A percentile compares a stretch with the other conserved stretches of the same genome.
Evolutionary conservation across 2,797 vertebrate species (phyloP).

Genomic region (Gobio occitaniae): DNA sequence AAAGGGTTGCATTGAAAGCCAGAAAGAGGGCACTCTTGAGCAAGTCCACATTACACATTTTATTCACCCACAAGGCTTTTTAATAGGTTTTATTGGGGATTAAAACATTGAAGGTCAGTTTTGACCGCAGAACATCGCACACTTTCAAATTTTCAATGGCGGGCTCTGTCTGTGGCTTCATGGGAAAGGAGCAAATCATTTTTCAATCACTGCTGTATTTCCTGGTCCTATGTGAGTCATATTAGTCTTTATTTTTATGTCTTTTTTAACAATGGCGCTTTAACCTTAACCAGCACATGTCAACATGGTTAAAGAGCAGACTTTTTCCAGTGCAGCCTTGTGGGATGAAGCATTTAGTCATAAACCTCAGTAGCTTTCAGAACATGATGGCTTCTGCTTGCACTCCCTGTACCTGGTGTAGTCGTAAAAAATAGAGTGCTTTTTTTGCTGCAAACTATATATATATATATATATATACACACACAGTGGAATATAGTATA

Average conservation of each 20-base stretch:
- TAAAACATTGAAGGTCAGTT: constrained; percentile 1
- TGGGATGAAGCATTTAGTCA: constrained; percentile 5
- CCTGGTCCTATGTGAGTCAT: neutral
- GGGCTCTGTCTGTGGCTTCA: neutral
- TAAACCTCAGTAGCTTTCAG: constrained; percentile 25
- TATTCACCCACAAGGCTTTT: constrained; percentile 20
- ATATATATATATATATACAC: no score
- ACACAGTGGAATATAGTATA: no score
- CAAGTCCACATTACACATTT: neutral
- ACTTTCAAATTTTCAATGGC: neutral
- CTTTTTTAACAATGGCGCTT: neutral
- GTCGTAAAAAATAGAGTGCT: constrained; percentile 17
- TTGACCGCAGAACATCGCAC: constrained; percentile 11
- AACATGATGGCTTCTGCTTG: constrained; percentile 7
- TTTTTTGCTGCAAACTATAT: neutral
- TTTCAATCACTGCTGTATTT: constrained; percentile 1
- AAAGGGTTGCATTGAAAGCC: neutral
- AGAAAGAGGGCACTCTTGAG: neutral
- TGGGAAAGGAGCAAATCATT: neutral
- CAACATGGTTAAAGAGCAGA: constrained; percentile 25
- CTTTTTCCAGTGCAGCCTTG: neutral
- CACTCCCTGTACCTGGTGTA: neutral
- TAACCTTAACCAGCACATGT: neutral
- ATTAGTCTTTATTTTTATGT: neutral
- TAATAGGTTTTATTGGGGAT: neutral